phyloP scores from a whole-genome alignment of 1,140 invertebrate species.

The Drosophila novamexicana region DNA sequence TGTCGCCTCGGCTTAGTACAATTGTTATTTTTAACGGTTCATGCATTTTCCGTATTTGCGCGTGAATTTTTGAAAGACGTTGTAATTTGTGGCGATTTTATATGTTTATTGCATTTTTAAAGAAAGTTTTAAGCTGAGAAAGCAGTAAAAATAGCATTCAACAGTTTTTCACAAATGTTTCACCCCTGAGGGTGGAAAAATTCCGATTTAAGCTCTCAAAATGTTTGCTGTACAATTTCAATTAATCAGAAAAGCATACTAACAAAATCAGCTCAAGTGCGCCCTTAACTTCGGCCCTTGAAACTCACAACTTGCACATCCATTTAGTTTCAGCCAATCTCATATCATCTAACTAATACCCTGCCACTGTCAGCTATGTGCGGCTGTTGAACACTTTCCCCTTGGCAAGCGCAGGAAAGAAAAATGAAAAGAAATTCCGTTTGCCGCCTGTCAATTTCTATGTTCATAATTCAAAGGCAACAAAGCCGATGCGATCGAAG shows the following conservation, averaged over 20 bases:
- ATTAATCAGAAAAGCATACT: too few relatives aligned
- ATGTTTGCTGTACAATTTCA: too few relatives aligned
- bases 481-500: slow-evolving; percentile 64
- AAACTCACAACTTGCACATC: not conserved
- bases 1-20: not conserved
- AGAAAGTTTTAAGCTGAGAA: too few relatives aligned
- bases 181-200: too few relatives aligned
- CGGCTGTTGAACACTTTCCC: not conserved
- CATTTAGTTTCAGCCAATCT: not conserved
- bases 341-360: slow-evolving; percentile 13
- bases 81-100: too few relatives aligned
- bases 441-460: slow-evolving; percentile 68
- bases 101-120: too few relatives aligned
- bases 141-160: too few relatives aligned
- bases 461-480: slow-evolving; percentile 71
- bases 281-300: not conserved
- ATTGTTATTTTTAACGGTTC: not conserved
- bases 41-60: too few relatives aligned
- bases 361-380: not conserved
- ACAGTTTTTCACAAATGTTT: too few relatives aligned
- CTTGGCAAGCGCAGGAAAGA: not conserved
- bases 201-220: too few relatives aligned
- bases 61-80: too few relatives aligned
- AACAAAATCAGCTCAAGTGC: not conserved
- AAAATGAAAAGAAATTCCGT: slow-evolving; percentile 29